Evolutionary conservation across 2,888 invertebrate genomes (phyloP).

Genomic region (Pristionchus mayeri): DNA sequence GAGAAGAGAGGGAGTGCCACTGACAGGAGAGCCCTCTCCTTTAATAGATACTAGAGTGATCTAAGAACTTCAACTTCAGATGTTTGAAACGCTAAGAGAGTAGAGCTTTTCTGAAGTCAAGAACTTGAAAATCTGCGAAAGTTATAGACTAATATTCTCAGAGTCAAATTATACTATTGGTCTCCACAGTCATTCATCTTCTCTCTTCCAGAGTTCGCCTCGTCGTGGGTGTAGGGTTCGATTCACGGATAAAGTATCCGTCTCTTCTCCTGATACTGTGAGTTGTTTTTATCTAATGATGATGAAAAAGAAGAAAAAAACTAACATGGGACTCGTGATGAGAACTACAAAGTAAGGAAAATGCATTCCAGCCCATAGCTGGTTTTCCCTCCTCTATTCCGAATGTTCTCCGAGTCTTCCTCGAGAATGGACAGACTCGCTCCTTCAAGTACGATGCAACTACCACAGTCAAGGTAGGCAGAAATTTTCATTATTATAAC

Average conservation of each 20-base stretch:
- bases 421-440: slow-evolving; percentile 95
- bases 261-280: slow-evolving; percentile 59
- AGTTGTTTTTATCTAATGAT: background rate
- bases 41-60: background rate
- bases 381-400: slow-evolving; percentile 90
- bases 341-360: background rate
- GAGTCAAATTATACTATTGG: too few relatives aligned
- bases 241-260: slow-evolving; percentile 68
- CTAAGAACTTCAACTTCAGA: too few relatives aligned
- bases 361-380: slow-evolving; percentile 46
- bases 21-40: background rate
- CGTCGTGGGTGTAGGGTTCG: slow-evolving; percentile 67
- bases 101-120: too few relatives aligned
- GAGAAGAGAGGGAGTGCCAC: background rate
- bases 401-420: slow-evolving; percentile 92
- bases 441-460: slow-evolving; percentile 94
- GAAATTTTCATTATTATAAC: too few relatives aligned
- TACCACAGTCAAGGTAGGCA: slow-evolving; percentile 88
- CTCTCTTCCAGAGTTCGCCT: slow-evolving; percentile 53
- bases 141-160: too few relatives aligned
- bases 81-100: too few relatives aligned
- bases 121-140: too few relatives aligned
- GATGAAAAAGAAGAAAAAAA: too few relatives aligned
- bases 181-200: too few relatives aligned
- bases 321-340: too few relatives aligned